Conservation (phyloP, 2,113 vertebrate species). For the Orcinus orca region DNA sequence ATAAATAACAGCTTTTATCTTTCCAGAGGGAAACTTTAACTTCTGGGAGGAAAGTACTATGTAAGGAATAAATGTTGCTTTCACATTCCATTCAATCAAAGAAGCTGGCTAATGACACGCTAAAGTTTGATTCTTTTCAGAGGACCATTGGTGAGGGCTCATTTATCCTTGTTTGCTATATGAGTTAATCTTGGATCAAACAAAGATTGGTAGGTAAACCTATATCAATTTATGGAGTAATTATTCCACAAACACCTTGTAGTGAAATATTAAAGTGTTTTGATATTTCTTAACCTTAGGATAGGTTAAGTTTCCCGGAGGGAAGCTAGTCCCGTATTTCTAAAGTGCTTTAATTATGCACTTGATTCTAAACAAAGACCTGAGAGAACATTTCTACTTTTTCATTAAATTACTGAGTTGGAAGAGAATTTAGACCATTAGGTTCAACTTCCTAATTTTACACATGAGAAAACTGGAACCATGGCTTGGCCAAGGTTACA, state of each 20-base stretch:
- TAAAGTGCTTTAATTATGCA: slow-evolving; percentile 16
- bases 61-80: background rate
- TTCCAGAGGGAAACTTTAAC: slow-evolving; percentile 15
- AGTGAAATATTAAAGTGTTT: slow-evolving; percentile 4
- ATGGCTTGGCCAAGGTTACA: background rate
- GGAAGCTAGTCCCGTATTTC: background rate
- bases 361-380: background rate
- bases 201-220: background rate
- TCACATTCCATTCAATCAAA: background rate
- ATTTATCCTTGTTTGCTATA: slow-evolving; percentile 33
- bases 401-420: slow-evolving; percentile 38
- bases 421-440: background rate
- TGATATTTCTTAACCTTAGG: background rate
- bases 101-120: background rate
- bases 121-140: slow-evolving; percentile 34
- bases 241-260: background rate
- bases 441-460: slow-evolving; percentile 14
- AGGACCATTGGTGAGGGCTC: background rate
- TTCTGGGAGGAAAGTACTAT: background rate
- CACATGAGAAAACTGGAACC: background rate
- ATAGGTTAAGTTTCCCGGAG: background rate
- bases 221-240: background rate
- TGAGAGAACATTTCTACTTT: background rate
- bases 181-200: slow-evolving; percentile 26
- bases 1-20: slow-evolving; percentile 63